Evolutionary conservation across 2,113 vertebrate species (phyloP), one percentile per base, ranked within the genome.

Genomic region (Turnix velox): DNA sequence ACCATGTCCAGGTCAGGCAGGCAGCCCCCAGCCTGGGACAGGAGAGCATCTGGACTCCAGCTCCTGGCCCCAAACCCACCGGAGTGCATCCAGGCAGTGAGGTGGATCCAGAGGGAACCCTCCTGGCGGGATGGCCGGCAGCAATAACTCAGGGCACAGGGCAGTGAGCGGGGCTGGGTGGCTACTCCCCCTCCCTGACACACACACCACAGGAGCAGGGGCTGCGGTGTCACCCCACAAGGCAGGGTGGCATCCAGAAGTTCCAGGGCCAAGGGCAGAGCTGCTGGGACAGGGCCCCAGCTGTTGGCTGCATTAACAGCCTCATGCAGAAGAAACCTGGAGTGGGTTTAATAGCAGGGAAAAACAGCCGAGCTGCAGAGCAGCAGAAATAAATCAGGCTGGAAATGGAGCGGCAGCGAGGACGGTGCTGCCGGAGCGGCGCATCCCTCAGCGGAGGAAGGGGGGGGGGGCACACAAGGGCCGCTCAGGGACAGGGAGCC

Each of bases 341-440:
- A 90, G 92, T 35, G 37, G 92, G 76, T 86, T 87, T 86, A 94
- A 88, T 79, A 88, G 76, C 25, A 62, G 79, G 18, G 45, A 90
- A 94, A 94, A 95, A 74, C 92, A 95, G 93, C 85, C 49, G 92
- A 95, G 92, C 93, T 96, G 93, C 95, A 95, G 88, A 96, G 96
- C 92, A 94, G 96, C 90, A 95, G 95, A 94, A 96, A 95, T 96
- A 96, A 96, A 96, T 96, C 93, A 95, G 89, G 61, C 65, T 96
- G 79, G 92, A 94, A 96, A 95, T 92, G 88, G 92, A 93, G 86
- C 82, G 6, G 87, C 93, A 95, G 79, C 3, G 6, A 94, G 31
- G 65, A 83, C 0, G 13, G 43, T 42, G 46, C 83, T 28, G 37
- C 40, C 0, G 4, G 85, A 88, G 79, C 6, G 3, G 75, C 17